Conservation (phyloP, 2,113 vertebrate genomes). For the Prochilodus magdalenae region DNA sequence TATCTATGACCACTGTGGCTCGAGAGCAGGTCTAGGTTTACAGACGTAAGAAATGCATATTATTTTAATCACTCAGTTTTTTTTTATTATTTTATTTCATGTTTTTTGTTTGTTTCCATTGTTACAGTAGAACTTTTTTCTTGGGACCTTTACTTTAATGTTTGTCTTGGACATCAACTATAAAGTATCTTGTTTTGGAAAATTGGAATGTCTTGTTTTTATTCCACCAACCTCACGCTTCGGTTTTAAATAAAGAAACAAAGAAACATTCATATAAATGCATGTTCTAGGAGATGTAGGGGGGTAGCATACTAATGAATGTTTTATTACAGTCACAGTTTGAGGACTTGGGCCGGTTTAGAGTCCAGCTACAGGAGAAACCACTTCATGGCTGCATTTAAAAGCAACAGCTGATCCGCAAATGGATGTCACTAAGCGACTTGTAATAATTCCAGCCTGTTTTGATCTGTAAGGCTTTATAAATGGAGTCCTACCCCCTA, state of each 20-base stretch:
- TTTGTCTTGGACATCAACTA: constrained; percentile 87
- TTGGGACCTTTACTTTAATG: constrained; percentile 78
- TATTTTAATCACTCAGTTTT: constrained; percentile 66
- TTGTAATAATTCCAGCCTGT: background rate
- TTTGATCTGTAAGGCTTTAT: background rate
- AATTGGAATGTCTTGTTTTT: constrained; percentile 74
- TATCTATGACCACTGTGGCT: constrained; percentile 81
- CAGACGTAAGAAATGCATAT: constrained; percentile 78
- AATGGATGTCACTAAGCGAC: background rate
- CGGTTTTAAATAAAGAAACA: too few species aligned
- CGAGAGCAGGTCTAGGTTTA: constrained; percentile 79
- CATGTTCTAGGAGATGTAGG: too few species aligned
- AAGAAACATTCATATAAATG: too few species aligned
- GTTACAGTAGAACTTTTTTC: constrained; percentile 75
- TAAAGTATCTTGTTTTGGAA: constrained; percentile 88
- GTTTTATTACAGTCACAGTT: background rate
- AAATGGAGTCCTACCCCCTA: background rate
- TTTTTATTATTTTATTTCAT: constrained; percentile 67
- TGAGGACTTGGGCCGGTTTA: background rate
- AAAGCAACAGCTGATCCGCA: background rate
- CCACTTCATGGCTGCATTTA: background rate
- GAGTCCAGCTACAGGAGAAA: background rate
- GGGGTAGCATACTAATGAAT: background rate
- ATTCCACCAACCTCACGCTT: constrained; percentile 46
- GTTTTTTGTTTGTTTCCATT: constrained; percentile 73